Evolutionary conservation across 2,888 invertebrate species (phyloP), one percentile per base, ranked within the genome.

Genomic region (Sialis lutaria): DNA sequence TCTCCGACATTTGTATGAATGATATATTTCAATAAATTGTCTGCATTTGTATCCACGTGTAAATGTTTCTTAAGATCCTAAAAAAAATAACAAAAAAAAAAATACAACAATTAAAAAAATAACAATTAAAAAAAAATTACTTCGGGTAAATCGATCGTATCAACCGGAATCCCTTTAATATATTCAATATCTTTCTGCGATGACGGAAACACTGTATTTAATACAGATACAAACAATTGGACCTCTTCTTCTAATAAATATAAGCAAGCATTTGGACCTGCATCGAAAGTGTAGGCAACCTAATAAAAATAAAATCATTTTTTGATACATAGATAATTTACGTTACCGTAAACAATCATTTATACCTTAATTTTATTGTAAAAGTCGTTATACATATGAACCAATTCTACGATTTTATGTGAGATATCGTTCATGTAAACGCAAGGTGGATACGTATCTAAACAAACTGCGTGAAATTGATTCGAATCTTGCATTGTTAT

Each of bases 251-350:
- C 79, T 44, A 87, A 65, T 10, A 92, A 65, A 65, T 86, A 95
- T 0, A 97, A 65, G 62, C 91, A 93, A 5, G 91, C 91, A 70
- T 98, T 98, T 44, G 96, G 88, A 5, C 98, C 98, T 47, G 98
- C 98, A 74, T 98, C 98, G 70, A 91, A 98, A 10, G 97, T 96
- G 62, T 99, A 99, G 0, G 93, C 92, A 6, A 90, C 75, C 78
- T 79, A 56, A 45, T 63, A 62, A 39, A 40, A 45, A 44, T 37
- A 41, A 13, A 50, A 52, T 12, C n/a, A n/a, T n/a, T n/a, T n/a
- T n/a, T n/a, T n/a, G n/a, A n/a, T n/a, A n/a, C n/a, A n/a, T n/a
- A n/a, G n/a, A n/a, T n/a, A n/a, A n/a, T n/a, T n/a, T n/a, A n/a
- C n/a, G n/a, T n/a, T n/a, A n/a, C n/a, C n/a, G n/a, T n/a, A n/a